A percentile compares a stretch with the other conserved stretches of the same genome.
Conservation (phyloP, 2,888 invertebrate genomes). For the Amblyteles armatorius region DNA sequence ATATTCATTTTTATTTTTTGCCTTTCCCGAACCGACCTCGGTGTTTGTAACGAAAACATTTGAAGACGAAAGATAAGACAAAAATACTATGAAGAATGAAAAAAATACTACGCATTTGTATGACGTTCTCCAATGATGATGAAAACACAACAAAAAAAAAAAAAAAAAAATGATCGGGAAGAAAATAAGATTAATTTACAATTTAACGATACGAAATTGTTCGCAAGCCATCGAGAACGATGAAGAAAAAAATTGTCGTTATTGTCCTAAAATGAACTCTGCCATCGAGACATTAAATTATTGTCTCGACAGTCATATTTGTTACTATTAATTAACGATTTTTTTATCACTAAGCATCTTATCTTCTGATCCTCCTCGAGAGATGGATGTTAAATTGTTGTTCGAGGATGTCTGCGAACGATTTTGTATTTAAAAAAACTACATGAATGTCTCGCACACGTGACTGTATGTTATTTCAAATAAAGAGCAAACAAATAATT, state of each 20-base stretch:
- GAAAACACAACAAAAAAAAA: not conserved
- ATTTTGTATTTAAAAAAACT: slow-evolving; percentile 54
- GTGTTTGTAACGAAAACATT: not conserved
- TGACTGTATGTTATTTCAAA: slow-evolving; percentile 81
- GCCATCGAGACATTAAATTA: slow-evolving; percentile 19
- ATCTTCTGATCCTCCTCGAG: slow-evolving; percentile 16
- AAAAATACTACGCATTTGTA: not conserved
- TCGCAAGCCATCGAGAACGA: slow-evolving; percentile 60
- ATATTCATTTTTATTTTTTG: not conserved
- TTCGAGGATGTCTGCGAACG: slow-evolving; percentile 62
- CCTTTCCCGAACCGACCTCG: not conserved
- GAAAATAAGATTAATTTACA: not conserved
- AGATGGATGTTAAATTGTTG: slow-evolving; percentile 34
- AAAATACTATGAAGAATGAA: not conserved
- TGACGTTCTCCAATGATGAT: not conserved
- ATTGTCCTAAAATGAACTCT: slow-evolving; percentile 19
- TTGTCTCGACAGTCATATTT: slow-evolving; percentile 29
- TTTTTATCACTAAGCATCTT: slow-evolving; percentile 26
- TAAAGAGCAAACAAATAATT: slow-evolving; percentile 76
- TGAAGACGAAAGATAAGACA: not conserved
- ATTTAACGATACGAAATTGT: slow-evolving; percentile 57
- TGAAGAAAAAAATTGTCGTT: slow-evolving; percentile 7
- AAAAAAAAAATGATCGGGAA: not conserved
- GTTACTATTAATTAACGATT: slow-evolving; percentile 10
- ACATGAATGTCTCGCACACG: slow-evolving; percentile 68